Evolutionary conservation across 2,113 vertebrate species (phyloP).

Genomic region (Etheostoma spectabile): DNA sequence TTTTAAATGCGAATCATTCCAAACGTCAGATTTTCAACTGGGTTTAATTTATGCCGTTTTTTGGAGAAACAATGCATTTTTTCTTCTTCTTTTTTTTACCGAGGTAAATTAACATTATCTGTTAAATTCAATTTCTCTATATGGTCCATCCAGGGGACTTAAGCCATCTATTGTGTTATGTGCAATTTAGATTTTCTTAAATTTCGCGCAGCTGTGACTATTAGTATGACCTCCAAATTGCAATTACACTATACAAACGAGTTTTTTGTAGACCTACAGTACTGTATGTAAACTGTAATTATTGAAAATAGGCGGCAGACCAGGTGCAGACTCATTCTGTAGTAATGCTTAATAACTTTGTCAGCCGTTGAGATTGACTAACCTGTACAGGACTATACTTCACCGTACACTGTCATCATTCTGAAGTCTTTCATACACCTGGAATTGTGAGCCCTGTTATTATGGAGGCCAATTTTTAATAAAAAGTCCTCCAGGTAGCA

Average conservation of each 20-base stretch:
- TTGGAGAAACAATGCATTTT: neutral
- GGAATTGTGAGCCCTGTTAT: slow-evolving; percentile 35
- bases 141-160: neutral
- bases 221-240: neutral
- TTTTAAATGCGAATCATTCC: neutral
- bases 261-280: too few relatives aligned
- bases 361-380: neutral
- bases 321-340: neutral
- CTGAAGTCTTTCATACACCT: slow-evolving; percentile 25
- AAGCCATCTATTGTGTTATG: neutral
- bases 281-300: neutral
- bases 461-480: neutral
- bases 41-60: neutral
- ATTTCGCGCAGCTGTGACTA: slow-evolving; percentile 3
- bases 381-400: neutral
- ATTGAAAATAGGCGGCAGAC: neutral
- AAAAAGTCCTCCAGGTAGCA: slow-evolving; percentile 9
- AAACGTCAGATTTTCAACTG: neutral
- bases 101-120: neutral
- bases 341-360: neutral
- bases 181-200: neutral
- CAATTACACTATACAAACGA: too few relatives aligned
- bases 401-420: slow-evolving; percentile 20
- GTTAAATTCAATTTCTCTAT: neutral
- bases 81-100: neutral